phyloP scores from a whole-genome alignment of 2,113 vertebrate species.

The Lagopus leucura region DNA sequence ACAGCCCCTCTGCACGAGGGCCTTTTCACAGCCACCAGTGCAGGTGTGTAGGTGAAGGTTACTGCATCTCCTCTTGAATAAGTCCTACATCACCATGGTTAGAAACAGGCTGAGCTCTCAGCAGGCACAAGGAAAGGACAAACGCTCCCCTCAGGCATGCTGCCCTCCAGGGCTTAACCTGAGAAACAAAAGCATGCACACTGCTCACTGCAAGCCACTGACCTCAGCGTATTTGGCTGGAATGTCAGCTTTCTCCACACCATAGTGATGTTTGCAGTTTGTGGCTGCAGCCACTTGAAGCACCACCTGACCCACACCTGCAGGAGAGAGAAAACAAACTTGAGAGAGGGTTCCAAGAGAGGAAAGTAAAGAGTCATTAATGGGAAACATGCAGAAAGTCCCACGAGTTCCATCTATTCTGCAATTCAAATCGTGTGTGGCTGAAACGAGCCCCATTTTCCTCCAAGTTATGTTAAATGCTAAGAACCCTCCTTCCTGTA shows the following conservation, averaged over 20 bases:
- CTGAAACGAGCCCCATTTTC: background rate
- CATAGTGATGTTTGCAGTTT: slow-evolving; percentile 97
- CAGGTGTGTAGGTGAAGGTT: background rate
- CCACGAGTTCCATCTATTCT: fast-evolving
- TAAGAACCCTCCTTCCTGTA: background rate
- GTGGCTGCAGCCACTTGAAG: slow-evolving; percentile 97
- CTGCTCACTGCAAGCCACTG: background rate
- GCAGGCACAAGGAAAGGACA: background rate
- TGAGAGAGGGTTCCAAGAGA: background rate
- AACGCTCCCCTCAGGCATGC: background rate
- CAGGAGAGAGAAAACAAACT: background rate
- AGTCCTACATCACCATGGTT: background rate
- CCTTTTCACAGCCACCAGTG: background rate
- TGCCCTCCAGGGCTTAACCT: background rate
- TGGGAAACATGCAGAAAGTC: background rate
- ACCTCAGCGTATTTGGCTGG: slow-evolving; percentile 99
- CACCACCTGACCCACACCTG: slow-evolving; percentile 99
- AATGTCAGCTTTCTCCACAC: slow-evolving; percentile 98
- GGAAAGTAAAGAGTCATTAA: background rate
- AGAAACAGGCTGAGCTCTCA: background rate
- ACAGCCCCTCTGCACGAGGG: background rate
- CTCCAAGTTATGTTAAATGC: background rate
- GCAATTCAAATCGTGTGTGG: background rate
- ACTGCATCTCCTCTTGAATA: background rate
- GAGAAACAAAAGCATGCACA: background rate